Evolutionary conservation across 2,113 vertebrate genomes (phyloP).

Genomic region (Carettochelys insculpta): DNA sequence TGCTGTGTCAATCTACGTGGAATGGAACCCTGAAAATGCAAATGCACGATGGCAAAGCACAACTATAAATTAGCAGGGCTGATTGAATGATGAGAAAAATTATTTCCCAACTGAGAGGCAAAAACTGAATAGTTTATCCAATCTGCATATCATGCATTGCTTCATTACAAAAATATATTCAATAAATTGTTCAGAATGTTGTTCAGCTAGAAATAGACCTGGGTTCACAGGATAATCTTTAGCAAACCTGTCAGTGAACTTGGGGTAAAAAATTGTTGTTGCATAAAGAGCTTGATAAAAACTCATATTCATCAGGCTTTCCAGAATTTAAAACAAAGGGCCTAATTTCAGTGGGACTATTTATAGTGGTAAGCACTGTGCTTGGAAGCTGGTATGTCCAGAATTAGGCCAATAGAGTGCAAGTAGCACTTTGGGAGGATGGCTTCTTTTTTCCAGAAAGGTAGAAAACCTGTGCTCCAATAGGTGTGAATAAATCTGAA

Average conservation of each 20-base stretch:
- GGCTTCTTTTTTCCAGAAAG: not conserved
- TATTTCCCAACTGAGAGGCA: not conserved
- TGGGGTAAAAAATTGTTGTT: not conserved
- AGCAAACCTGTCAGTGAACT: not conserved
- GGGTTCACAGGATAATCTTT: not conserved
- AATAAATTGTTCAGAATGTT: conserved; percentile 6
- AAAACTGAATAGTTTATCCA: not conserved
- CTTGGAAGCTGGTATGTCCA: not conserved
- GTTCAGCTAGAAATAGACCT: not conserved
- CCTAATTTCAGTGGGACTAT: not conserved
- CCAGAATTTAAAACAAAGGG: not conserved
- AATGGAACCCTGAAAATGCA: not conserved
- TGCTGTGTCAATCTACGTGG: not conserved
- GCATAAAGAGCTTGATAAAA: not conserved
- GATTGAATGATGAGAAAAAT: not conserved
- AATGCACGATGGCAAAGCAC: not conserved
- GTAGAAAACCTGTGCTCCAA: not conserved
- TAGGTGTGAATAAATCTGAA: not conserved
- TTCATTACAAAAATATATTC: not conserved
- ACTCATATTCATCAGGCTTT: not conserved
- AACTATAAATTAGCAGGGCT: not conserved
- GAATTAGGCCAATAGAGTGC: not conserved
- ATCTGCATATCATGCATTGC: not conserved
- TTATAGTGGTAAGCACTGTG: not conserved
- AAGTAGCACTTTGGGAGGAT: not conserved